A percentile compares a stretch with the other conserved stretches of the same genome.
phyloP scores from a whole-genome alignment of 2,888 invertebrate species.

The Lepidochrysops patricia region DNA sequence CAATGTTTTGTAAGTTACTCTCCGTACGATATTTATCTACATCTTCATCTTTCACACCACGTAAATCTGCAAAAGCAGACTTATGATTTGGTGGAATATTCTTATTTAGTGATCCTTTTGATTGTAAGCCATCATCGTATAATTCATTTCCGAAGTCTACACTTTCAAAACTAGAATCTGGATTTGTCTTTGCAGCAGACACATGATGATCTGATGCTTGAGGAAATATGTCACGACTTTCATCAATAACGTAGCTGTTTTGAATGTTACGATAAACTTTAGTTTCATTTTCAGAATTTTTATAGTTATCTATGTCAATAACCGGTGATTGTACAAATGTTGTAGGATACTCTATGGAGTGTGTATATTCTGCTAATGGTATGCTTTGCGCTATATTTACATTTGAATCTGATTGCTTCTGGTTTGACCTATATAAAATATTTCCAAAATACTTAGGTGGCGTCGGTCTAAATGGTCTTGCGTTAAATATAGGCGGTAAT shows the following conservation, averaged over 20 bases:
- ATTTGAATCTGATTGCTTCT: slow-evolving; percentile 41
- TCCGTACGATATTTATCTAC: slow-evolving; percentile 63
- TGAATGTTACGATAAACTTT: slow-evolving; percentile 59
- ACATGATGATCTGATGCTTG: slow-evolving; percentile 67
- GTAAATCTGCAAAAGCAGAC: slow-evolving; percentile 52
- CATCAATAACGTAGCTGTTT: slow-evolving; percentile 50
- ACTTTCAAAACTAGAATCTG: slow-evolving; percentile 61
- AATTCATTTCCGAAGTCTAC: slow-evolving; percentile 51
- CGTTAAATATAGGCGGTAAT: slow-evolving; percentile 77
- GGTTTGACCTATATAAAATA: slow-evolving; percentile 45
- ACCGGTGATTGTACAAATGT: slow-evolving; percentile 81
- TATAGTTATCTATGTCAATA: slow-evolving; percentile 71
- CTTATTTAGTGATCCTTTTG: slow-evolving; percentile 37
- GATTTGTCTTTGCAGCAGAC: slow-evolving; percentile 52
- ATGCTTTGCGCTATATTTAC: slow-evolving; percentile 78
- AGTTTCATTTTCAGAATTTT: slow-evolving; percentile 40
- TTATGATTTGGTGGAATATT: slow-evolving; percentile 46
- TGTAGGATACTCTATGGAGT: slow-evolving; percentile 82
- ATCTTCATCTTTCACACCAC: slow-evolving; percentile 57
- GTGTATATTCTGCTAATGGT: slow-evolving; percentile 79
- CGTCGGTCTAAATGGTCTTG: slow-evolving; percentile 69
- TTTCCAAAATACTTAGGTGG: slow-evolving; percentile 36
- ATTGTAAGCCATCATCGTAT: slow-evolving; percentile 43
- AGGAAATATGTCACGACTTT: slow-evolving; percentile 67
- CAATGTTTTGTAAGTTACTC: slow-evolving; percentile 66